Conservation (phyloP, 2,888 invertebrate genomes). For the Physocephala rufipes region DNA sequence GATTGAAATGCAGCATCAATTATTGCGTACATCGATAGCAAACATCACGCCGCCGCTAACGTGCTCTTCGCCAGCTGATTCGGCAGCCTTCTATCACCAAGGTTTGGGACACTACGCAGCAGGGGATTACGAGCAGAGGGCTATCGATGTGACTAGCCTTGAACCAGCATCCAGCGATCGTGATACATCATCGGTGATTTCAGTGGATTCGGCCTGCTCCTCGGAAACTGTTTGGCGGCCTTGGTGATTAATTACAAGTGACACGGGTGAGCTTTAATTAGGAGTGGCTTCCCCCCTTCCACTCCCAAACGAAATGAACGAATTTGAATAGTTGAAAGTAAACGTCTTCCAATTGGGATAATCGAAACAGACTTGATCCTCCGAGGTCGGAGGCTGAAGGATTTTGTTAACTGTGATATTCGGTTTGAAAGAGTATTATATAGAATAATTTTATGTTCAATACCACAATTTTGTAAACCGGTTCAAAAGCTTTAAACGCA, state of each 20-base stretch:
- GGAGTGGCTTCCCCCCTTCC: background rate
- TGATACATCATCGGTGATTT: slow-evolving; percentile 56
- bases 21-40: slow-evolving; percentile 48
- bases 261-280: background rate
- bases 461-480: background rate
- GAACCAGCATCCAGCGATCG: slow-evolving; percentile 45
- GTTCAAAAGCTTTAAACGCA: slow-evolving; percentile 28
- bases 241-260: slow-evolving; percentile 51
- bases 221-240: slow-evolving; percentile 59
- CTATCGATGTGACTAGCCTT: slow-evolving; percentile 59
- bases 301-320: background rate
- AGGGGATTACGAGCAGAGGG: slow-evolving; percentile 39
- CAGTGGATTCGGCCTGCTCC: slow-evolving; percentile 53
- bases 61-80: background rate
- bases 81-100: slow-evolving; percentile 2
- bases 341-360: slow-evolving; percentile 43
- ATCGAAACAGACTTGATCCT: slow-evolving; percentile 1
- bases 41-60: slow-evolving; percentile 23
- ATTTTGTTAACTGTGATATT: slow-evolving; percentile 29
- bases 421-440: slow-evolving; percentile 3
- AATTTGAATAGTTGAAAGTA: slow-evolving; percentile 46
- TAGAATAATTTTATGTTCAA: slow-evolving; percentile 1
- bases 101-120: slow-evolving; percentile 29
- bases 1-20: slow-evolving; percentile 67
- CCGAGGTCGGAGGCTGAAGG: background rate